Base-by-base conservation (phyloP, 1,140 invertebrate species). In the Cydia splendana region DNA sequence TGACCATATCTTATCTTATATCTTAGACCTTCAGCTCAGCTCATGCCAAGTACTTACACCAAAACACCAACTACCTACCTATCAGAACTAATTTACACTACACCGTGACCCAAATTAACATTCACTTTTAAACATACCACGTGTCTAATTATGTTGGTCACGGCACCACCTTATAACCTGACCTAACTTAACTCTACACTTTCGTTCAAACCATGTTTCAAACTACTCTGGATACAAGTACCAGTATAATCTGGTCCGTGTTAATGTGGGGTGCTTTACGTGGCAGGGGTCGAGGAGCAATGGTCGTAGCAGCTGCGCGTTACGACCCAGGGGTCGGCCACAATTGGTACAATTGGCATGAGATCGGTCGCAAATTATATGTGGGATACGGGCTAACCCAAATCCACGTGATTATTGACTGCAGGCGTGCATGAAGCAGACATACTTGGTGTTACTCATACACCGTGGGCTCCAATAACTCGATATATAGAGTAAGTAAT, bases 281-380 rank as follows among this genome's bases (percentile, higher is more conserved):
- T 18, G 18, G 30, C 34, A 71, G 67, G 67, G 67, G 67, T 71
- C 67, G 45, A 45, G 18, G 34, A 71, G 67, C 9, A 71, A 20
- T 71, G 67, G 67, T n/a, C 15, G 34, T 7, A 5, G n/a, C 65
- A 71, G 67, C 67, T 71, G 30, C n/a, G 30, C 67, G n/a, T 18
- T 71, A 71, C 67, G 67, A 71, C 67, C 67, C 67, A n/a, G 67
- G 67, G 67, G 67, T 71, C 67, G 67, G n/a, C 34, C 67, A 12
- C 57, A 71, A 71, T 71, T 71, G 67, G 67, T 71, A 38, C 67
- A 71, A 71, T 71, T 71, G 67, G 30, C 67, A 38, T 71, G 67
- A 42, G 67, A 71, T 42, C 65, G 28, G 15, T 69, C 67, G 67
- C 67, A 71, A 71, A 71, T 71, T 71, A 71, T 38, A 71, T 34